Evolutionary conservation across 2,113 vertebrate species (phyloP), one percentile per base, ranked within the genome.

Genomic region (Prolemur simus): DNA sequence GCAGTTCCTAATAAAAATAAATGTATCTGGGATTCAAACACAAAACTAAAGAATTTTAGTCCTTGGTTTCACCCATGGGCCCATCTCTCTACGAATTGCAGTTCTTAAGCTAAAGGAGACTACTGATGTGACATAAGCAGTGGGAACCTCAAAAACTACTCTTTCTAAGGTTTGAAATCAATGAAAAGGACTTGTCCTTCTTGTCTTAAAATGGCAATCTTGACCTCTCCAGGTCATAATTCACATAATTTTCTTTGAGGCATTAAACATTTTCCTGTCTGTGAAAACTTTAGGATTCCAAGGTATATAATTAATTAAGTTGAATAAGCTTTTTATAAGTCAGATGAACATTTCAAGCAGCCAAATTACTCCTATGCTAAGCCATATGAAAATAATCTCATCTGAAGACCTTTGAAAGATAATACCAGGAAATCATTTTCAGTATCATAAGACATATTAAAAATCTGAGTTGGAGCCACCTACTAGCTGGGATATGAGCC

Each of bases 281-380:
- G 3, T 54, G 80, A 78, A 89, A 52, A 80, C 60, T 77, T 92
- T 85, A 76, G 58, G 52, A 77, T 69, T 74, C 29, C 34, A 81
- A 49, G 29, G 37, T 58, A n/a, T 73, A 45, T 56, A 21, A 71
- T 92, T 92, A 58, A 92, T 74, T 54, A 83, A 34, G 6, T 63
- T 32, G 81, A 87, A 78, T 66, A 94, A 64, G 60, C 63, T 64
- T 95, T 76, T 60, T 71, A 29, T 92, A 82, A 78, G 73, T 52
- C 86, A 66, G 52, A 25, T 29, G 83, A 89, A 18, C 20, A 63
- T 89, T 88, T 95, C 27, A 89, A 66, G 45, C 34, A 66, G 52
- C 45, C 89, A 66, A 17, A 13, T 85, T 69, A 88, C 15, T 52
- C 25, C 39, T 68, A 1, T 60, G 77, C 64, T 86, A n/a, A 85